Conservation (phyloP, 1,140 invertebrate genomes). For the Lanistes nyassanus region DNA sequence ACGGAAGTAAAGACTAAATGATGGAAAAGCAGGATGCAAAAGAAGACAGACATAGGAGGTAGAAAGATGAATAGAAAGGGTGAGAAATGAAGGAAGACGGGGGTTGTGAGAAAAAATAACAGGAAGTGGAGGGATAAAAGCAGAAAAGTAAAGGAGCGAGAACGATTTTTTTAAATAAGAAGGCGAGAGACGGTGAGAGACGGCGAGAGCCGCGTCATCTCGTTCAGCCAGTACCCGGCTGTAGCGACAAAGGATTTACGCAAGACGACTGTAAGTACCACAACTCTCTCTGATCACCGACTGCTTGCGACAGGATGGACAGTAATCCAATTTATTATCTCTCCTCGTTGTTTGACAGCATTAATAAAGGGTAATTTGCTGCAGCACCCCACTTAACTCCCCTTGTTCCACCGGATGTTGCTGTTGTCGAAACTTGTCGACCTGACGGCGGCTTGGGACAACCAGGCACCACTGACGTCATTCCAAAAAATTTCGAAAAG, state of each 20-base stretch:
- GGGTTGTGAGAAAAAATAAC: not conserved
- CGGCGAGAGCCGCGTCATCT: not conserved
- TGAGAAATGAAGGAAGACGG: not conserved
- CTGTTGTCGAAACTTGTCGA: too few species aligned
- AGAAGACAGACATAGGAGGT: slow-evolving; percentile 43
- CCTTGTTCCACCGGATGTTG: too few species aligned
- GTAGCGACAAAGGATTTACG: too few species aligned
- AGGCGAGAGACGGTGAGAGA: slow-evolving; percentile 21
- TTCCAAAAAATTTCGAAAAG: too few species aligned
- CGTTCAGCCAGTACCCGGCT: too few species aligned
- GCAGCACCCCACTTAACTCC: too few species aligned
- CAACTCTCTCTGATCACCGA: not conserved
- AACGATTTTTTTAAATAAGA: not conserved
- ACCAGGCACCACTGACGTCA: too few species aligned
- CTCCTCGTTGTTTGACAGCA: not conserved
- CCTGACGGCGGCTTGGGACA: too few species aligned
- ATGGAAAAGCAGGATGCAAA: too few species aligned
- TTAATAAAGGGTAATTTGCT: not conserved
- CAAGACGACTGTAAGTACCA: not conserved
- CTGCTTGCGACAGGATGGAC: not conserved
- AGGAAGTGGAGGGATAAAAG: slow-evolving; percentile 5
- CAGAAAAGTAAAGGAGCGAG: slow-evolving; percentile 18
- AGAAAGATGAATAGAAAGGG: not conserved
- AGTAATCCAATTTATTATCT: not conserved
- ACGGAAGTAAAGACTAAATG: not conserved